Evolutionary conservation across 2,888 invertebrate genomes (phyloP), one percentile per base, ranked within the genome.

Genomic region (Leptothorax acervorum): DNA sequence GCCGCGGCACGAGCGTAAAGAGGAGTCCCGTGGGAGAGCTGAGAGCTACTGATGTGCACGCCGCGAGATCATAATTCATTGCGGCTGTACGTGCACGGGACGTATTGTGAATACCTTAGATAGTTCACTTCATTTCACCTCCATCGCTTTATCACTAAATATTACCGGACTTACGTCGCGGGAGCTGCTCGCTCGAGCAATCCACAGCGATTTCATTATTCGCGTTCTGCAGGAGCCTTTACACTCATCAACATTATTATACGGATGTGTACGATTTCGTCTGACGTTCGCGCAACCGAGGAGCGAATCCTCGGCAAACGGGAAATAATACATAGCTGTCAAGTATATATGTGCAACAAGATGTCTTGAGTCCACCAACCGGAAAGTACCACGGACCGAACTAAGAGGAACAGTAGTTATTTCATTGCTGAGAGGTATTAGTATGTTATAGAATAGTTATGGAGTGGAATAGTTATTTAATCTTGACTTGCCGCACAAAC

Each of bases 81-180:
- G 45, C 6, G 48, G 53, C 35, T 73, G 28, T 63, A 53, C 65
- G 45, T 78, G 66, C 71, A 45, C 48, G 11, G 66, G n/a, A 81
- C 57, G 84, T 85, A 86, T 86, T 89, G 86, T 81, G 85, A 87
- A 89, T 89, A 83, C 82, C 85, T 88, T 82, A 88, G 86, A 89
- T 89, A 86, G 85, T 86, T 86, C 88, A 83, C 86, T 84, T 86
- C 86, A 86, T 88, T 88, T 89, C 86, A 78, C 70, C 85, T 60
- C 76, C 57, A 48, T 82, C 68, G 89, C 86, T 89, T 85, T 85
- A 89, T 88, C 86, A 82, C 83, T 89, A 88, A 89, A 88, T 89
- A 88, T 88, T 89, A 81, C 84, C 82, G 70, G 86, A 89, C 84
- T 86, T 82, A 68, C 83, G 55, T 45, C 78, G 65, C 68, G 76